Evolutionary conservation across 1,140 invertebrate species (phyloP), one percentile per base, ranked within the genome.

Genomic region (Meteorus sp.): DNA sequence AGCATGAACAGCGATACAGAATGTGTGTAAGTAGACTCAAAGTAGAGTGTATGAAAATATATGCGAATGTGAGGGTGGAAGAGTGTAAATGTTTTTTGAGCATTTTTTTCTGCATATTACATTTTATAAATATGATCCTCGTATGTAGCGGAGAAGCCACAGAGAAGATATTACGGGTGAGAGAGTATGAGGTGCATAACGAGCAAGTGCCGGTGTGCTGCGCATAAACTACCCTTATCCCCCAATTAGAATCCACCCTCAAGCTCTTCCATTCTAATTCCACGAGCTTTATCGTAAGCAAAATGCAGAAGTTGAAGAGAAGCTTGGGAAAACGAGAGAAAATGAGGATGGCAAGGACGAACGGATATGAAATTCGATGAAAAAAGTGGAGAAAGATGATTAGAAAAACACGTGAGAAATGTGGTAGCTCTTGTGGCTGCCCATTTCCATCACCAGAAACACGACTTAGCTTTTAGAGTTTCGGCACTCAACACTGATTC

Each of bases 171-270:
- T 47, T 47, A 47, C 23, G 20, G 8, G 35, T 13, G 35, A 39
- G 35, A n/a, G 35, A n/a, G 35, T 13, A 39, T 13, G 35, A 39
- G n/a, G n/a, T n/a, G 51, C 13, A 37, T 53, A 53, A 35, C 13
- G 13, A 35, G 33, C 33, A 11, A n/a, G 51, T 33, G 29, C 29
- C 23, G 11, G 9, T 23, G 4, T n/a, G 27, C 19, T 3, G 35
- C 22, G 25, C 58, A 62, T 71, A 73, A 72, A 69, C 70, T 71
- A 68, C 60, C 52, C 56, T 73, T 70, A 65, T 66, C 61, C 56
- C 15, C 43, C 63, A 66, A 73, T 72, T 73, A 72, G 63, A 51
- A 9, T 17, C 45, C 58, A 17, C 48, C 58, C 44, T 20, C 22
- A 15, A 47, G 57, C 56, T 57, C 55, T 51, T 59, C 51, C 39